Base-by-base conservation (phyloP, 2,113 vertebrate genomes). In the Mystacornis crossleyi region DNA sequence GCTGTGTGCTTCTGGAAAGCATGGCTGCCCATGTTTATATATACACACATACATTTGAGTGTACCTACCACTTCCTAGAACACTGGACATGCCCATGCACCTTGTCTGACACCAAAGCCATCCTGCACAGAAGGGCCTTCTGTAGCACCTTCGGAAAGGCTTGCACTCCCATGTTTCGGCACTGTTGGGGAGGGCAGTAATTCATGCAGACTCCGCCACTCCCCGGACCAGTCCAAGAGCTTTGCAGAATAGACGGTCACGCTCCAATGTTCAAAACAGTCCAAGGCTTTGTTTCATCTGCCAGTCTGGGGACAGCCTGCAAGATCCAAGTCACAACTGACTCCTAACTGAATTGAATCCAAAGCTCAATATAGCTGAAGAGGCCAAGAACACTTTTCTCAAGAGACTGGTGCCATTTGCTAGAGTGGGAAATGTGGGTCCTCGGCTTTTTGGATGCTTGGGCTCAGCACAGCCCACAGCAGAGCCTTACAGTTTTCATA, bases 311-410 rank as follows among this genome's bases (percentile, higher is more conserved):
- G 92, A 90, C 90, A 92, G 92, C 29, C 50, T 92, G 71, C 1
- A 5, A 83, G 89, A 92, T 92, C 90, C 92, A 96, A 94, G 90
- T 96, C 95, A 96, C 95, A 96, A 15, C 60, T 0, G 0, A 33
- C 65, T 95, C 91, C 84, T 64, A 90, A 78, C 20, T 83, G 81
- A 94, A 83, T 69, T 34, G 38, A 93, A 94, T 95, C 91, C 79
- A 81, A 90, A 78, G 90, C 72, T 90, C 95, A 86, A 9, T 48
- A 34, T 31, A 81, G 50, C 51, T 51, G 62, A 71, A 89, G 60
- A n/a, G 90, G 95, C 88, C 90, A 93, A 94, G 90, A 86, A 94
- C 93, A 73, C 38, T 78, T 88, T 70, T 67, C 91, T 91, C 74
- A 42, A 83, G 90, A 93, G 87, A 78, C 23, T 53, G n/a, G 43